A percentile compares a stretch with the other conserved stretches of the same genome.
These are phyloP conservation scores for Mola mola DNA, from an alignment of 2,113 vertebrate species.

Conservation along the genomic window DNA sequence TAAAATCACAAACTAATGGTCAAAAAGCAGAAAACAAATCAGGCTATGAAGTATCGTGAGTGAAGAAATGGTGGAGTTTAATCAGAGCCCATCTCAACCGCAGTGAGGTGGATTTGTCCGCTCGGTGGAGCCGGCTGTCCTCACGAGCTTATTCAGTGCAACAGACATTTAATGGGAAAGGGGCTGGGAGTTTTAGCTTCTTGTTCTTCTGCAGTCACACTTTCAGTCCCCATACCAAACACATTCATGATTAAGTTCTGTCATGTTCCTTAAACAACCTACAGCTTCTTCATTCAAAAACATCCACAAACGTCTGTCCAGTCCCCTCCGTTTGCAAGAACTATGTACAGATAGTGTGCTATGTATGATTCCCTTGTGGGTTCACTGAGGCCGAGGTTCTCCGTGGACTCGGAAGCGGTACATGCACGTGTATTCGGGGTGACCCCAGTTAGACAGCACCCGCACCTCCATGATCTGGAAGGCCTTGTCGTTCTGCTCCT, in stretches of 20 bases:
- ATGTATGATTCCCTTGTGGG: constrained; percentile 20
- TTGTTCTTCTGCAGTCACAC: constrained; percentile 57
- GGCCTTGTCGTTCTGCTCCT: constrained; percentile 82
- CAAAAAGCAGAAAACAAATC: constrained; percentile 17
- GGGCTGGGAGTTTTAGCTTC: constrained; percentile 51
- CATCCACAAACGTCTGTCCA: constrained; percentile 17
- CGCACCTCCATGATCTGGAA: constrained; percentile 94
- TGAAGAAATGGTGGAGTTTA: constrained; percentile 47
- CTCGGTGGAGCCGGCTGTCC: constrained; percentile 29
- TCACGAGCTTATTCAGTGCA: constrained; percentile 69
- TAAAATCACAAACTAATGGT: constrained; percentile 5
- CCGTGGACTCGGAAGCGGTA: constrained; percentile 93
- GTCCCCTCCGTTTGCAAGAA: constrained; percentile 44
- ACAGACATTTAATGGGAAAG: constrained; percentile 52
- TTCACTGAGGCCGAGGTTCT: constrained; percentile 69
- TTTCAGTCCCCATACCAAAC: constrained; percentile 29
- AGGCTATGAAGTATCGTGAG: constrained; percentile 19
- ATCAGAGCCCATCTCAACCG: constrained; percentile 5
- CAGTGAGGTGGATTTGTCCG: constrained; percentile 32
- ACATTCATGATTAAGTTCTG: constrained; percentile 23
- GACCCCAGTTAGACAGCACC: constrained; percentile 94
- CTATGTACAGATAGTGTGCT: constrained; percentile 69
- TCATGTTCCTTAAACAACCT: constrained; percentile 54
- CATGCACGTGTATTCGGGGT: constrained; percentile 92
- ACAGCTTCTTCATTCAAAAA: constrained; percentile 39